Evolutionary conservation across 2,113 vertebrate species (phyloP), one percentile per base, ranked within the genome.

Genomic region (Menidia beryllina): DNA sequence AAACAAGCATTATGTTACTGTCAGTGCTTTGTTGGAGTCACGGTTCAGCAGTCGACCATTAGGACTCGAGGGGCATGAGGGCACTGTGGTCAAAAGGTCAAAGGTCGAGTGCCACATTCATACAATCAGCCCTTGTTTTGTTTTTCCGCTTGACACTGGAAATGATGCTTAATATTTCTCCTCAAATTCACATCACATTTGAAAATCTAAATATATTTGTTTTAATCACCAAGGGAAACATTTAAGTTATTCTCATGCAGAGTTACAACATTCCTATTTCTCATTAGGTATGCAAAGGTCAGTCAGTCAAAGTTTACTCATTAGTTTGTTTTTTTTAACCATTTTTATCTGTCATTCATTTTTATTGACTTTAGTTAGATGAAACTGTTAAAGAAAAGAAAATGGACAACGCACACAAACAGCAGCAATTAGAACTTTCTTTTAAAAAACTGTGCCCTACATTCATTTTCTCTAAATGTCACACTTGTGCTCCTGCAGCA

Each of bases 61-160:
- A 73, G 54, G 41, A 60, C 50, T 15, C 10, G 47, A 57, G 60
- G 52, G 58, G n/a, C 50, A 60, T 56, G 23, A 60, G 75, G 50
- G 30, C 43, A 17, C 20, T 12, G 5, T 39, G 77, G 83, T 81
- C 72, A 68, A 14, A 27, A 34, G 73, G 67, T 78, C 69, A 89
- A 65, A 87, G 70, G 70, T 82, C 74, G 78, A 69, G 58, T 71
- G 76, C 88, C 77, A 83, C 7, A 24, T 15, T 62, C 72, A 75
- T 61, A 73, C 20, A 27, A 20, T 54, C 14, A 10, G 43, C 62
- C 66, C 30, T 63, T 39, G 69, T 50, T 19, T 55, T 68, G 49
- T 74, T 79, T n/a, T n/a, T n/a, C n/a, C n/a, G n/a, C n/a, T n/a
- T n/a, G n/a, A n/a, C n/a, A n/a, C n/a, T n/a, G n/a, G n/a, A n/a